Evolutionary conservation across 2,888 invertebrate genomes (phyloP), one percentile per base, ranked within the genome.

Genomic region (Lasioglossum leucozonium): DNA sequence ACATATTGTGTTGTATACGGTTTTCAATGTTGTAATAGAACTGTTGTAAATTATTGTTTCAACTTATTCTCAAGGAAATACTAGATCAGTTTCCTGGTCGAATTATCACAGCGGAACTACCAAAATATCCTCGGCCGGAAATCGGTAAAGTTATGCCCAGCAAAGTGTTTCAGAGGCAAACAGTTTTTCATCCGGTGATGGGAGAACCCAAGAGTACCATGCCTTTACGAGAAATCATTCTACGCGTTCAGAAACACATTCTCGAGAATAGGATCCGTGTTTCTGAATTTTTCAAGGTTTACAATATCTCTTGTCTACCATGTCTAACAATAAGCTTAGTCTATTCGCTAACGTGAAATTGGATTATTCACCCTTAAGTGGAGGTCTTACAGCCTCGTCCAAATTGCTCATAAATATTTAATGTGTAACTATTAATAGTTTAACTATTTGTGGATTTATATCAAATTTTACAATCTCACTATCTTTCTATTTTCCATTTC

Each of bases 91-190:
- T 96, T 95, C 97, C 97, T 0, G 96, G 96, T 10, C 96, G 97
- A 4, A 95, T 97, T 76, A 96, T 97, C 62, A 96, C 97, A 91
- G 96, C 97, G 10, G 96, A 97, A 83, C 95, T 97, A 37, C 97
- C 97, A 0, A 97, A 97, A 94, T 93, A 97, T 77, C 96, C 96
- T 0, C 95, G 97, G 67, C 97, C 97, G 1, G 97, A 97, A 95
- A 95, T 97, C 69, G 96, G 96, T 4, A 96, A 95, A 82, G 95
- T 96, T 10, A 91, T 95, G 90, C 93, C 96, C 84, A 92, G 95
- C 47, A 93, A 94, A 67, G 96, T 97, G 13, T 96, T 96, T 90
- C 96, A 96, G 0, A 95, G 94, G 80, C 95, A 96, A 93, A 95
- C 92, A 73, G 95, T 95, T 65, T 97, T 96, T 94, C 97, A 97